These are phyloP conservation scores for Chiloscyllium punctatum DNA, from an alignment of 2,797 vertebrate genomes.

Conservation along the genomic window DNA sequence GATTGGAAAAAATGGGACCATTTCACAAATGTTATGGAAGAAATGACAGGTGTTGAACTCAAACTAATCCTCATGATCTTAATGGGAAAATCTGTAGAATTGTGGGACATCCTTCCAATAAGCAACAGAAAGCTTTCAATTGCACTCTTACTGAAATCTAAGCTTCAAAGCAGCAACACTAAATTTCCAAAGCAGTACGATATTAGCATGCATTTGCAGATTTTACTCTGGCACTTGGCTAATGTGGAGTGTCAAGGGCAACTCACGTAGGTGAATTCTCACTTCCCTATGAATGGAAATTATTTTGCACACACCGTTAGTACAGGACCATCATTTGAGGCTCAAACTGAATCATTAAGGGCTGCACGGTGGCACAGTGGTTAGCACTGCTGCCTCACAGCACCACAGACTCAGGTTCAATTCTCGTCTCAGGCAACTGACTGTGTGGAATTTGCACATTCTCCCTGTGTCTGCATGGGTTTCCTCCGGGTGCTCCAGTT, in stretches of 20 bases:
- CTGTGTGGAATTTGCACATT: no score
- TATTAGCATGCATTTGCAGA: background rate
- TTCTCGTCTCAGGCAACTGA: no score
- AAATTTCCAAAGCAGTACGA: background rate
- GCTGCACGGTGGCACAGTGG: no score
- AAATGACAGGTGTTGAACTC: background rate
- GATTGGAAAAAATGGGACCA: background rate
- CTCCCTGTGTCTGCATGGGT: no score
- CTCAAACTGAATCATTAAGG: background rate
- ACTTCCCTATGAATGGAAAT: background rate
- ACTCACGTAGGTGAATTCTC: background rate
- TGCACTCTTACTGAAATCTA: background rate
- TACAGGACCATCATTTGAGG: no score
- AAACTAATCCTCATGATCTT: background rate
- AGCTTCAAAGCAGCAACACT: background rate
- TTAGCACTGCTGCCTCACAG: no score
- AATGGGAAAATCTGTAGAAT: background rate
- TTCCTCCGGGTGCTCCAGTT: no score
- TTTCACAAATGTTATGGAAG: background rate
- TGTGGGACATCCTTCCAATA: background rate
- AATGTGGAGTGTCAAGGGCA: background rate
- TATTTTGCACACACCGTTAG: background rate
- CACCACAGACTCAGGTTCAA: no score
- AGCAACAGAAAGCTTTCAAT: background rate
- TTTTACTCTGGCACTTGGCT: background rate